These are phyloP conservation scores for Eupithecia dodoneata DNA, from an alignment of 2,888 invertebrate species.

Conservation along the genomic window DNA sequence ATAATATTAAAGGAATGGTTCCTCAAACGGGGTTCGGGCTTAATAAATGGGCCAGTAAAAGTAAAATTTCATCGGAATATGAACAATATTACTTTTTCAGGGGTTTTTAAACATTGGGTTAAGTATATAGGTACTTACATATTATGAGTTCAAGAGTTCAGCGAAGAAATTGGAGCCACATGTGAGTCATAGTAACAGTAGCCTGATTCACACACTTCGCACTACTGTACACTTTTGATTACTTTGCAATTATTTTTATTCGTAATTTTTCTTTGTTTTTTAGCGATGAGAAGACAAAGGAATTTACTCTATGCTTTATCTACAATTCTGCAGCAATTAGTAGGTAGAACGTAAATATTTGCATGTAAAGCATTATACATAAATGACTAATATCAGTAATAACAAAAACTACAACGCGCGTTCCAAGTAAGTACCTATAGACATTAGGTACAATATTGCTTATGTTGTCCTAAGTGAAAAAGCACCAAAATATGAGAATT, in stretches of 20 bases:
- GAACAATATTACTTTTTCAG: background rate
- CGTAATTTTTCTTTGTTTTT: conserved; percentile 18
- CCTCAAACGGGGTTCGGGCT: background rate
- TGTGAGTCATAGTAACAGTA: conserved; percentile 27
- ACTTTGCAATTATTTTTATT: conserved; percentile 10
- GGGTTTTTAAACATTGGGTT: background rate
- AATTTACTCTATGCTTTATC: background rate
- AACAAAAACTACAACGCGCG: background rate
- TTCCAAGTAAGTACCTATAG: background rate
- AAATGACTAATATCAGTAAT: conserved; percentile 5
- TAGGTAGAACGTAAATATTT: background rate
- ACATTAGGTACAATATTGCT: background rate
- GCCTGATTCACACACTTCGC: conserved; percentile 34
- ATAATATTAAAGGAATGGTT: background rate
- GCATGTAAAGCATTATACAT: conserved; percentile 1
- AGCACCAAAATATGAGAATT: background rate
- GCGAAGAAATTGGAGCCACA: conserved; percentile 13
- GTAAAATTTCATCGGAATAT: background rate
- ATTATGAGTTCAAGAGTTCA: background rate
- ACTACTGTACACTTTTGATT: conserved; percentile 13
- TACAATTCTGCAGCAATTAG: background rate
- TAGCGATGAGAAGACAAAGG: conserved; percentile 19
- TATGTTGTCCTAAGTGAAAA: background rate
- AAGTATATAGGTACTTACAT: background rate
- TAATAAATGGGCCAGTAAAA: background rate